These are phyloP conservation scores for Orycteropus afer DNA, from an alignment of 2,113 vertebrate genomes.

Conservation along the genomic window DNA sequence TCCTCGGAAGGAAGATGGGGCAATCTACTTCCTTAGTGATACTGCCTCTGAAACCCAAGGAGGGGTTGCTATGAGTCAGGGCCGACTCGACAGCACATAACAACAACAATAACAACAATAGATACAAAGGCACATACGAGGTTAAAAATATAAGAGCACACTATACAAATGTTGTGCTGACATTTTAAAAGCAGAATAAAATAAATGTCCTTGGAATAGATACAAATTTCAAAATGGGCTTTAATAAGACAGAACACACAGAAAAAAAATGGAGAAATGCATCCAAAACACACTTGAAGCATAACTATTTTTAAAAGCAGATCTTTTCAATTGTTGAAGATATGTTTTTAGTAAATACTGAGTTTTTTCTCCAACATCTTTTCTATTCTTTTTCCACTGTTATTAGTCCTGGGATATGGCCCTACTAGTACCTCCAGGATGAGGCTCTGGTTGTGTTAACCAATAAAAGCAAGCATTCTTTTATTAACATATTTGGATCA, in stretches of 20 bases:
- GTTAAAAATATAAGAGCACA: not conserved
- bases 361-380: not conserved
- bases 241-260: not conserved
- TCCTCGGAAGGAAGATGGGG: no score
- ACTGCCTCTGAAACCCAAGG: no score
- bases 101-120: no score
- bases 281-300: not conserved
- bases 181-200: conserved; percentile 11
- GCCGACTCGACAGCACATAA: no score
- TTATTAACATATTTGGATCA: not conserved
- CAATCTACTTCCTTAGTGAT: no score
- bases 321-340: not conserved
- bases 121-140: not conserved
- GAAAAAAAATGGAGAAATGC: not conserved
- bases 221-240: not conserved
- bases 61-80: no score
- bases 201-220: not conserved
- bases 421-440: no score
- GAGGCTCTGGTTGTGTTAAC: not conserved
- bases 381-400: not conserved
- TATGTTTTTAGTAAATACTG: not conserved
- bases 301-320: not conserved
- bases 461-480: not conserved
- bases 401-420: not conserved
- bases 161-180: not conserved